phyloP scores from a whole-genome alignment of 1,140 invertebrate species.

The Oreohelix idahoensis region DNA sequence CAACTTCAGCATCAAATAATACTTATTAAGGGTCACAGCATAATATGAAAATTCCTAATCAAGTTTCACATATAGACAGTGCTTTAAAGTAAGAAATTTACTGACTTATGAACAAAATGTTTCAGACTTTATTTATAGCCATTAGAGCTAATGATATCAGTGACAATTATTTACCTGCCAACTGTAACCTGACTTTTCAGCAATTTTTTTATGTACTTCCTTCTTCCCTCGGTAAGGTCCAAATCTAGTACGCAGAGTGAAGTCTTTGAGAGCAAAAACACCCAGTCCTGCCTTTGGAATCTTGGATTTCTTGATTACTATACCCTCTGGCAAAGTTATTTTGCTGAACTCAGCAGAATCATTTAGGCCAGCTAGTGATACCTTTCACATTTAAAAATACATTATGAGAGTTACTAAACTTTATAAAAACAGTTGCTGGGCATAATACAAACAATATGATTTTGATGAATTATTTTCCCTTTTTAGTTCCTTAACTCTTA shows the following conservation, averaged over 20 bases:
- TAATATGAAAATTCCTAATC: no score
- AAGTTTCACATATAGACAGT: no score
- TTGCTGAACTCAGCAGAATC: neutral
- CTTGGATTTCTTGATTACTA: neutral
- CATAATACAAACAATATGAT: neutral
- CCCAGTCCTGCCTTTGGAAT: constrained; percentile 2
- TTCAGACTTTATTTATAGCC: no score
- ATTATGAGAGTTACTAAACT: neutral
- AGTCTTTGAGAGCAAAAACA: neutral
- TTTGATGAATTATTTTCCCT: neutral
- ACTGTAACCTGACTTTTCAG: no score
- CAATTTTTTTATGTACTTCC: no score
- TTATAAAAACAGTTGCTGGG: neutral
- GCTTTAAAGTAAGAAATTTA: no score
- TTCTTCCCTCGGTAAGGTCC: neutral
- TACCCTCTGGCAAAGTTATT: neutral
- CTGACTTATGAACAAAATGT: no score
- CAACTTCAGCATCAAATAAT: no score
- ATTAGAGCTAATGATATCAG: no score
- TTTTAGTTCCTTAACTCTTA: no score
- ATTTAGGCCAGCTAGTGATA: neutral
- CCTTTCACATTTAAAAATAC: neutral
- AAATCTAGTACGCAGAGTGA: neutral
- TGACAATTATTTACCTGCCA: no score
- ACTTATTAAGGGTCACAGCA: no score